A percentile compares a stretch with the other conserved stretches of the same genome.
Evolutionary conservation across 1,140 invertebrate species (phyloP).

Genomic region (Saccostrea echinata): DNA sequence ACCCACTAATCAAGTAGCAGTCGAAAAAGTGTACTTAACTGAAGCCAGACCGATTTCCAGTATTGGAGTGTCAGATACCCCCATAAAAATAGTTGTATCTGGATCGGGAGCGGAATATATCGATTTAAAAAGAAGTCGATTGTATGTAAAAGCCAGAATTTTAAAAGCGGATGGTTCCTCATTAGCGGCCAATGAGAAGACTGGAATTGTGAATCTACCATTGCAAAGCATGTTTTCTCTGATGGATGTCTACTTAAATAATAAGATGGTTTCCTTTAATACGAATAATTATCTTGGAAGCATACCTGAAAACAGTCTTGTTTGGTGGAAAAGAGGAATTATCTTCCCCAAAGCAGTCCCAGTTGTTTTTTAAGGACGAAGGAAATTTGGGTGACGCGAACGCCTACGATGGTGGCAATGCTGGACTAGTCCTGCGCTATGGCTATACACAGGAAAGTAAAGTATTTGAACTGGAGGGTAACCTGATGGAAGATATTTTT

Average conservation of each 20-base stretch:
- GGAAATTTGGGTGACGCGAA: not conserved
- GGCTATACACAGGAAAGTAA: too few relatives aligned
- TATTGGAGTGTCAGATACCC: not conserved
- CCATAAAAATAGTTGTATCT: too few relatives aligned
- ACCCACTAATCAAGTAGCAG: too few relatives aligned
- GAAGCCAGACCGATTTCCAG: not conserved
- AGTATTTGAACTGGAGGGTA: too few relatives aligned
- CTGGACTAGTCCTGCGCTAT: not conserved
- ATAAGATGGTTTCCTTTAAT: too few relatives aligned
- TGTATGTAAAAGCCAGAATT: slow-evolving; percentile 44
- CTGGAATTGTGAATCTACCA: slow-evolving; percentile 50
- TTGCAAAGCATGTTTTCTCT: slow-evolving; percentile 52
- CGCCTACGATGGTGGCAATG: slow-evolving; percentile 43
- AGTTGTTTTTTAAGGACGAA: slow-evolving; percentile 47
- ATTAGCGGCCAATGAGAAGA: slow-evolving; percentile 42
- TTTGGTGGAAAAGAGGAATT: slow-evolving; percentile 34
- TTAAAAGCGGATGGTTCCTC: slow-evolving; percentile 39
- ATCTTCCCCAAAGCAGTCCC: slow-evolving; percentile 40
- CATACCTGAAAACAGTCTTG: too few relatives aligned
- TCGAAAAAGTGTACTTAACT: too few relatives aligned
- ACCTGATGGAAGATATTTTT: slow-evolving; percentile 40
- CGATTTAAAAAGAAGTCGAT: slow-evolving; percentile 28
- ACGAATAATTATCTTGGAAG: too few relatives aligned
- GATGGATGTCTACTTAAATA: slow-evolving; percentile 51
- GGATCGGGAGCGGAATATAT: slow-evolving; percentile 30